Conservation (phyloP, 2,888 invertebrate species). For the Athalia rosae region DNA sequence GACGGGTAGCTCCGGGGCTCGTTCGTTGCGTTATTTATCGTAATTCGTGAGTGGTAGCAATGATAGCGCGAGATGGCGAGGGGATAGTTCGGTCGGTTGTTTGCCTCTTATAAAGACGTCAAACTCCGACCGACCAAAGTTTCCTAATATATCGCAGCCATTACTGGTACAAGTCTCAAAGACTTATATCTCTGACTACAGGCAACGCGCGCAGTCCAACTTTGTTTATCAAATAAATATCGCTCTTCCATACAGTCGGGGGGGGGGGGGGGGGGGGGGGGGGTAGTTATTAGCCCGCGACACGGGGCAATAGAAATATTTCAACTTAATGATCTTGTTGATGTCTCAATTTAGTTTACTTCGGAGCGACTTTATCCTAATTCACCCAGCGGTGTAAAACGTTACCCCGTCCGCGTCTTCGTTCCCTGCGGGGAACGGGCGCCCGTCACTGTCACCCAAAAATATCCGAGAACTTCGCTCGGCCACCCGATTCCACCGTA, state of each 20-base stretch:
- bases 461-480: constrained; percentile 15
- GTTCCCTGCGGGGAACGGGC: constrained; percentile 1
- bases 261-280: too few relatives aligned
- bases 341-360: constrained; percentile 45
- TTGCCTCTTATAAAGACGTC: constrained; percentile 67
- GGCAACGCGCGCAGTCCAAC: constrained; percentile 44
- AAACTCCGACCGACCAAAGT: constrained; percentile 66
- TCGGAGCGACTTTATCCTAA: background rate
- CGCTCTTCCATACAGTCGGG: constrained; percentile 47
- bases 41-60: constrained; percentile 56
- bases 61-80: constrained; percentile 54
- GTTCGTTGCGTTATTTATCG: constrained; percentile 54
- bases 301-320: constrained; percentile 45
- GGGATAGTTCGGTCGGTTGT: constrained; percentile 58
- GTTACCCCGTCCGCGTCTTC: background rate
- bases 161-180: constrained; percentile 66
- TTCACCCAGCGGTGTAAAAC: constrained; percentile 20
- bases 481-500: background rate
- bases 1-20: constrained; percentile 8
- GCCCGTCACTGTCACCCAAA: constrained; percentile 31
- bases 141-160: constrained; percentile 67
- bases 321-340: constrained; percentile 48
- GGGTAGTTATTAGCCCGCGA: constrained; percentile 52
- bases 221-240: constrained; percentile 69
- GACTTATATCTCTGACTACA: constrained; percentile 56